Percentiles rank a stretch among this genome's conserved stretches.
These are phyloP conservation scores for Chloroclystis v-ata DNA, from an alignment of 2,888 invertebrate species.

Conservation along the genomic window DNA sequence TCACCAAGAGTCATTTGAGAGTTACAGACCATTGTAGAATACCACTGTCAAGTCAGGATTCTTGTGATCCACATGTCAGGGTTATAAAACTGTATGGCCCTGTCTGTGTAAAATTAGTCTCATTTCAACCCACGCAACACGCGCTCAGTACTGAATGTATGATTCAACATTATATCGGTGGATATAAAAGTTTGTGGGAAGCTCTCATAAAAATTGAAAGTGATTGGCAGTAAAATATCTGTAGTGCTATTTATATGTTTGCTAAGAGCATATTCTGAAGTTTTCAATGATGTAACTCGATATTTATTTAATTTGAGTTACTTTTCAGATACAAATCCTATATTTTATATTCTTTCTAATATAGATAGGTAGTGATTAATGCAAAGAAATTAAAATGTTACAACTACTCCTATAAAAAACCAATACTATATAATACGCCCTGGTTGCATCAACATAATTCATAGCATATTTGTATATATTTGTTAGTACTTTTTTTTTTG, in stretches of 20 bases:
- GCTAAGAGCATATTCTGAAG: no score
- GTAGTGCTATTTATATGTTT: not conserved
- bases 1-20: conserved; percentile 18
- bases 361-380: no score
- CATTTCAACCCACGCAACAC: conserved; percentile 26
- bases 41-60: conserved; percentile 24
- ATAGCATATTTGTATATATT: no score
- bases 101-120: conserved; percentile 28
- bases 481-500: no score
- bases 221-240: conserved; percentile 7
- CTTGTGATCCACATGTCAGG: conserved; percentile 23
- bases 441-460: no score
- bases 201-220: conserved; percentile 9
- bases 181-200: conserved; percentile 7
- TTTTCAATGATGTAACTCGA: no score
- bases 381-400: no score
- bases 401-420: no score
- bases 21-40: conserved; percentile 13
- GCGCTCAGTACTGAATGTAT: conserved; percentile 20
- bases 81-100: conserved; percentile 29
- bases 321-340: no score
- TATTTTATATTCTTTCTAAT: no score
- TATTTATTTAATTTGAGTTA: no score
- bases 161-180: conserved; percentile 23
- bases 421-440: no score